A percentile compares a stretch with the other conserved stretches of the same genome.
phyloP scores from a whole-genome alignment of 2,888 invertebrate genomes.

The Drosophila ustulata region DNA sequence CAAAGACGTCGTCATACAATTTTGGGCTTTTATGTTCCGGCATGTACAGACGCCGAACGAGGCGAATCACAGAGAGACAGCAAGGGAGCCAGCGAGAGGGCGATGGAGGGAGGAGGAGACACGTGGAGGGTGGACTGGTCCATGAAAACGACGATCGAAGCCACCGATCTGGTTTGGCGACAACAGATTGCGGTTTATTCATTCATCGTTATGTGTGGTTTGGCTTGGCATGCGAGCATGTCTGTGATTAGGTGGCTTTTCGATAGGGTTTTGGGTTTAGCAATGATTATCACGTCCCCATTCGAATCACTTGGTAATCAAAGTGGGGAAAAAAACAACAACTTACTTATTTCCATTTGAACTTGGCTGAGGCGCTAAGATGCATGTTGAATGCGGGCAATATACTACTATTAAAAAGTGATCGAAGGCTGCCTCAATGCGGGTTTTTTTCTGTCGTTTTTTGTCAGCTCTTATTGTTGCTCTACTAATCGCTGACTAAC shows the following conservation, averaged over 20 bases:
- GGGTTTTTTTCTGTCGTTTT: conserved; percentile 36
- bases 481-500: conserved; percentile 37
- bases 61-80: conserved; percentile 30
- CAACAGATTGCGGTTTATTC: conserved; percentile 56
- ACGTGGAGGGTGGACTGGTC: conserved; percentile 58
- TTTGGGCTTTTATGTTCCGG: conserved; percentile 75
- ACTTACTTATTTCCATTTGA: conserved; percentile 65
- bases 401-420: conserved; percentile 35
- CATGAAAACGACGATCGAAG: conserved; percentile 38
- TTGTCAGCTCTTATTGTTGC: neutral
- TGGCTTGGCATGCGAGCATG: conserved; percentile 17
- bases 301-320: conserved; percentile 52
- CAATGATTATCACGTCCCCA: conserved; percentile 70
- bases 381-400: conserved; percentile 63
- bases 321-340: conserved; percentile 24
- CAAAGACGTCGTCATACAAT: conserved; percentile 71
- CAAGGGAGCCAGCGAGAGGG: conserved; percentile 21
- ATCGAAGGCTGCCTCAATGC: conserved; percentile 62
- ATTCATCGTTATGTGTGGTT: conserved; percentile 57
- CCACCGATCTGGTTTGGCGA: conserved; percentile 54
- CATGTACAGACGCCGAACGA: conserved; percentile 51
- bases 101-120: conserved; percentile 31
- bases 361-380: conserved; percentile 71
- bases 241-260: conserved; percentile 32
- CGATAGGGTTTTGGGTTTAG: conserved; percentile 41